Conservation (phyloP, 2,113 vertebrate genomes). For the Mobula birostris region DNA sequence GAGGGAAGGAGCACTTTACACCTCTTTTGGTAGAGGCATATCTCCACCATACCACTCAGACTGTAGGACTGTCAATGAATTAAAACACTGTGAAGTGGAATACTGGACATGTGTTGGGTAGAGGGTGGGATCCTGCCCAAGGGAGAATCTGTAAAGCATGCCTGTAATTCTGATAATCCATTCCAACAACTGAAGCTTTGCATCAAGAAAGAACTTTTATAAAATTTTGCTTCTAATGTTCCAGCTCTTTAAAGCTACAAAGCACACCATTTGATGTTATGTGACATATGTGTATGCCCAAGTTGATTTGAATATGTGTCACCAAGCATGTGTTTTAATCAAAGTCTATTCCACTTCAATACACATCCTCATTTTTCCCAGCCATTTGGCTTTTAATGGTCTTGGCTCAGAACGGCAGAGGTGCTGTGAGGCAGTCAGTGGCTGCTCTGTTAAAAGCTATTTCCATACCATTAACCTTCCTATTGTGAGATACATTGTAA, state of each 20-base stretch:
- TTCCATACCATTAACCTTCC: constrained; percentile 7
- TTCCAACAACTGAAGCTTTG: background rate
- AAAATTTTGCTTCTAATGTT: background rate
- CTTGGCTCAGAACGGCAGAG: background rate
- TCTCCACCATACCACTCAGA: too few species aligned
- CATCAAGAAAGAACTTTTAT: background rate
- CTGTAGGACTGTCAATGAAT: too few species aligned
- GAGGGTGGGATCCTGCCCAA: too few species aligned
- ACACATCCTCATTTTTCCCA: background rate
- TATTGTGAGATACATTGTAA: background rate
- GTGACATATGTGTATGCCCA: background rate
- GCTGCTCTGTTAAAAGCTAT: background rate
- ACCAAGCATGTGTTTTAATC: background rate
- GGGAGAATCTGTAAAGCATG: background rate
- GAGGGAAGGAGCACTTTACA: too few species aligned
- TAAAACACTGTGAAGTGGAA: too few species aligned
- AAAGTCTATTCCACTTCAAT: background rate
- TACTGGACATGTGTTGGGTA: too few species aligned
- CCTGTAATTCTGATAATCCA: background rate
- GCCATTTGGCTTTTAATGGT: background rate
- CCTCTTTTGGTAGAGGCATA: too few species aligned
- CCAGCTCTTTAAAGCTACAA: background rate
- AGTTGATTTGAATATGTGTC: background rate
- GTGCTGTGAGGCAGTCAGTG: background rate
- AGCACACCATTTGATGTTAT: too few species aligned